Base-by-base conservation (phyloP, 2,113 vertebrate species). In the Sturnira hondurensis region DNA sequence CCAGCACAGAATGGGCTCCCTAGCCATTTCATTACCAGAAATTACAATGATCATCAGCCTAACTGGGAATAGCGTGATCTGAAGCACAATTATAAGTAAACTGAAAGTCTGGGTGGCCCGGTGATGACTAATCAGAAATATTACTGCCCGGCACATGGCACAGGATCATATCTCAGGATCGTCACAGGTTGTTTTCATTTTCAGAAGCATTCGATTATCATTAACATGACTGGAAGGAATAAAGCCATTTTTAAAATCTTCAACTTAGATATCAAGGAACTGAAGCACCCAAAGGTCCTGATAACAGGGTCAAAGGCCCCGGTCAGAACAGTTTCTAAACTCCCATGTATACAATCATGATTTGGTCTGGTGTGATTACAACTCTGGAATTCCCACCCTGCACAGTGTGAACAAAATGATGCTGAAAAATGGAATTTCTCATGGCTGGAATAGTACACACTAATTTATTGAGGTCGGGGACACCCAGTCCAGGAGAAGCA, bases 11-110 rank as follows among this genome's bases (percentile, higher is more conserved):
- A 90, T 43, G 76, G 91, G 68, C 68, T 98, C 86, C 84, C 50
- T 65, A 95, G 89, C 67, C 76, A 24, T 97, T 98, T 98, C 63
- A 96, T 97, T 98, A 95, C 95, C 90, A 97, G 97, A 98, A 98
- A 92, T 97, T 38, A 58, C 50, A 94, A 82, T 73, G 67, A 97
- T 96, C 92, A 96, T 97, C 97, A 91, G 73, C 97, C 93, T 96
- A 4, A 93, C 58, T 95, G 92, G 94, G 78, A 89, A 91, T 41
- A 93, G 33, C 73, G 88, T 96, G 96, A 63, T 41, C 38, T 93
- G 86, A 97, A 97, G 92, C 93, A 86, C 71, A 96, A 80, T 97
- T 97, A 97, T 58, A 80, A 96, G 8, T 58, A 65, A 90, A 84
- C 10, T 61, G 86, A 97, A 97, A 95, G 71, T 93, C 80, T 70